phyloP scores from a whole-genome alignment of 2,113 vertebrate species.

The Platysternon megacephalum region DNA sequence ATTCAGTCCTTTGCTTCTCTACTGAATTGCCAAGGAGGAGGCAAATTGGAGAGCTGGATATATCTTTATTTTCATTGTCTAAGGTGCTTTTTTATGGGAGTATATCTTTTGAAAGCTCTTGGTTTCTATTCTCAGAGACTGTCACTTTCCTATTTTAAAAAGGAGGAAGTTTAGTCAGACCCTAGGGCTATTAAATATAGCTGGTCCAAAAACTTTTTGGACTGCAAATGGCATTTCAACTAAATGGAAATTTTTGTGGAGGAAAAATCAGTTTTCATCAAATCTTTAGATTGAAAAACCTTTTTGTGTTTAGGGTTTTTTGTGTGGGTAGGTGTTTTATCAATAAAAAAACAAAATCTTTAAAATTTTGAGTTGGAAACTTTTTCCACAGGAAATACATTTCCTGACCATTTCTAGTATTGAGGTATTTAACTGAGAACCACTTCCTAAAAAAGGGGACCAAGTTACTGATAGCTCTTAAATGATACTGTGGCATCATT shows the following conservation, averaged over 20 bases:
- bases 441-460: neutral
- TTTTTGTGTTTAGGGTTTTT: neutral
- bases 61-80: neutral
- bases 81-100: neutral
- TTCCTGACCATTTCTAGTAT: neutral
- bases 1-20: neutral
- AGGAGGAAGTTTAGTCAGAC: neutral
- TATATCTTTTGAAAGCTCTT: neutral
- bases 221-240: neutral
- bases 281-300: neutral
- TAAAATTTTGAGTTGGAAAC: neutral
- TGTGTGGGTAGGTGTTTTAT: neutral
- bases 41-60: neutral
- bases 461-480: neutral
- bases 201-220: rapidly evolving
- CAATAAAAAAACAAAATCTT: neutral
- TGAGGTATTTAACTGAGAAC: neutral
- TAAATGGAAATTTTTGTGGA: neutral
- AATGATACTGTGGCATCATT: neutral
- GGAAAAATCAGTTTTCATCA: neutral
- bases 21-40: neutral
- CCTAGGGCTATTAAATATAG: neutral
- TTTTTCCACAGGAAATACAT: neutral
- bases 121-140: neutral
- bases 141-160: neutral